Evolutionary conservation across 2,113 vertebrate genomes (phyloP).

Genomic region (Psilopsiagon aymara): DNA sequence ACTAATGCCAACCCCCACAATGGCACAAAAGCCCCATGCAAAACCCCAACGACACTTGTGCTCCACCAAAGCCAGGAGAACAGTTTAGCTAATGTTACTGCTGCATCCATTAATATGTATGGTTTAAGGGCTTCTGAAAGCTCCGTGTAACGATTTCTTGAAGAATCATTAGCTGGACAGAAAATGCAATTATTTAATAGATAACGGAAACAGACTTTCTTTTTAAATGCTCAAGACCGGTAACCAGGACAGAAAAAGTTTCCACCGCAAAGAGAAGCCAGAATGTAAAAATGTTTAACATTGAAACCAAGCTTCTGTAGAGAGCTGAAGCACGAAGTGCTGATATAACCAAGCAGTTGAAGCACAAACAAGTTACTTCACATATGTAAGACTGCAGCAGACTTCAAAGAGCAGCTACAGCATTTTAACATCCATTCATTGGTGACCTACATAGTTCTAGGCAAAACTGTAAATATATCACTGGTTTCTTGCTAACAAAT

Average conservation of each 20-base stretch:
- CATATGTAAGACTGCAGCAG: not conserved
- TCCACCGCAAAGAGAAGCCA: not conserved
- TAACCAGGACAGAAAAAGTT: not conserved
- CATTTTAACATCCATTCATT: not conserved
- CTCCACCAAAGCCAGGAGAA: not conserved
- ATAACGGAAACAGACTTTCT: not conserved
- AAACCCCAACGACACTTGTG: not conserved
- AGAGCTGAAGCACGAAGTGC: not conserved
- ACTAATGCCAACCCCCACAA: not conserved
- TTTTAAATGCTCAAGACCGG: not conserved
- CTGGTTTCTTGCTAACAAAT: not conserved
- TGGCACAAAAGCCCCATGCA: not conserved
- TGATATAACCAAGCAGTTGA: not conserved
- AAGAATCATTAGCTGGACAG: not conserved
- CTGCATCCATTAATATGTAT: not conserved
- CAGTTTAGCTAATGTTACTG: not conserved
- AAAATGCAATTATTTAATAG: not conserved
- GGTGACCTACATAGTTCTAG: not conserved
- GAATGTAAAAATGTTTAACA: not conserved
- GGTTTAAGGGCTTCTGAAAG: not conserved
- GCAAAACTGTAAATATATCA: not conserved
- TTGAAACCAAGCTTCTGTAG: not conserved
- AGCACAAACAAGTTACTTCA: constrained; percentile 26
- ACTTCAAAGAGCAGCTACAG: not conserved
- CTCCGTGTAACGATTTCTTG: not conserved